A percentile compares a stretch with the other conserved stretches of the same genome.
Evolutionary conservation across 2,113 vertebrate species (phyloP).

Genomic region (Dasypus novemcinctus): DNA sequence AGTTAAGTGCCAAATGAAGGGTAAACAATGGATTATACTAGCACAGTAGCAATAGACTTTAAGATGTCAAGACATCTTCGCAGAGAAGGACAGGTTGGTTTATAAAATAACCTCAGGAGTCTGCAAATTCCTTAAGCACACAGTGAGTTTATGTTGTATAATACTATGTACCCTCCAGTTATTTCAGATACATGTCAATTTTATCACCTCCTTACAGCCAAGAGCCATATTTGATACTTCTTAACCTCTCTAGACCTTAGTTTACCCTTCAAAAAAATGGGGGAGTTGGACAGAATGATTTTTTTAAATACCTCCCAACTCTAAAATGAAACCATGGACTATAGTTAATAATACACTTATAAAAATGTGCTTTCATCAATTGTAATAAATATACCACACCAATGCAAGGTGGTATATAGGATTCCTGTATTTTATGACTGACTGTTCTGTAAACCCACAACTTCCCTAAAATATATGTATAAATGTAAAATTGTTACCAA

Average conservation of each 20-base stretch:
- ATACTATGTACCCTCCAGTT: background rate
- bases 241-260: background rate
- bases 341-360: no score
- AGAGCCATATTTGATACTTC: background rate
- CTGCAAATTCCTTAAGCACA: rapidly evolving
- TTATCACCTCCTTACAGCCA: no score
- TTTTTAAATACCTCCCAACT: background rate
- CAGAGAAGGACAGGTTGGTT: background rate
- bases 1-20: background rate
- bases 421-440: no score
- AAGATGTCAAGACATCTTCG: background rate
- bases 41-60: background rate
- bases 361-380: no score
- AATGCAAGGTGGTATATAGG: no score
- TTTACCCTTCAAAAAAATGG: background rate
- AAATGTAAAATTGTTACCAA: no score
- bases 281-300: background rate
- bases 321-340: background rate
- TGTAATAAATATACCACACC: no score
- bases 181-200: rapidly evolving
- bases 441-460: no score
- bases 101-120: background rate
- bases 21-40: background rate
- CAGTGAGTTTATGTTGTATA: rapidly evolving
- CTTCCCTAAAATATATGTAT: no score